Base-by-base conservation (phyloP, 30 jellyfish, hydroid and myxozoan species). In the Morbakka virulenta region DNA sequence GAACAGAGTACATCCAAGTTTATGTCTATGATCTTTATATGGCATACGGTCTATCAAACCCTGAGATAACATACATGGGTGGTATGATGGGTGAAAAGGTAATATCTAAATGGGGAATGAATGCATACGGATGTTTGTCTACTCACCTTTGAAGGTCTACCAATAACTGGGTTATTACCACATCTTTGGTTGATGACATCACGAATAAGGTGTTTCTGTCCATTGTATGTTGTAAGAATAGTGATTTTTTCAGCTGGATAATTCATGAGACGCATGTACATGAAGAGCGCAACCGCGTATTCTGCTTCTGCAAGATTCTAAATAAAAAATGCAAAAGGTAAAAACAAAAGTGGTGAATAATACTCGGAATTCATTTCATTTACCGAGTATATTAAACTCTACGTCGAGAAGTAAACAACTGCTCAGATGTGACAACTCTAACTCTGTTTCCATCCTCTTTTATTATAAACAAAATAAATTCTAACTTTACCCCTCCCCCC, bases 231-330 rank as follows among this genome's bases (percentile, higher is more conserved):
- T 26, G 99, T 87, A 41, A 94, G 69, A 33, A 94, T 94, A 14
- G 96, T 65, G 25, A 94, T 94, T 25, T 74, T 69, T 28, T 94
- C 70, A 2, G 97, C 97, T 2, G 99, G 97, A 67, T 94, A 94
- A 35, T 97, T 97, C 23, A 87, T 52, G 64, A 94, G 84, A n/a
- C 99, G 89, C 99, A 94, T 94, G 83, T 94, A 94, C 96, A 94
- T 87, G 75, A 81, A 94, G 75, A 86, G 70, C 29, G 99, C 96
- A 49, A 87, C 99, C 52, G 94, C 64, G 74, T 94, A 94, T 53
- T 94, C 99, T 23, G 99, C 99, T 52, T 94, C 99, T 22, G 91
- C 97, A 11, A 86, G 86, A 57, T 94, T 94, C 96, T 89, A 67
- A 47, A 74, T 52, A 51, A 35, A 30, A 76, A 23, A 28, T 12